Evolutionary conservation across 1,140 invertebrate genomes (phyloP).

Genomic region (Aleiodes sp.): DNA sequence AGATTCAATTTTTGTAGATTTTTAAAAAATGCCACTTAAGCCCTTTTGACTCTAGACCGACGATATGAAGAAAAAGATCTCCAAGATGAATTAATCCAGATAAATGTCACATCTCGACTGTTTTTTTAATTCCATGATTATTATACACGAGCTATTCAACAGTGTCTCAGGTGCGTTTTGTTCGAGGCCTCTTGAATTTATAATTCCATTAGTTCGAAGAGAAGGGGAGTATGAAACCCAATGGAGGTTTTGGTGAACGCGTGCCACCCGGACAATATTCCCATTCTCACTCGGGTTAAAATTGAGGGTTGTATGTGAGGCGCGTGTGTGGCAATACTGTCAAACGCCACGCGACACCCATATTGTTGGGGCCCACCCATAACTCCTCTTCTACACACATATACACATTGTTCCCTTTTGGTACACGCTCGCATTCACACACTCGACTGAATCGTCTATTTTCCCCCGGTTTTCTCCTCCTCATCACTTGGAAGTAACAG

Average conservation of each 20-base stretch:
- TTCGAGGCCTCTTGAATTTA: constrained; percentile 54
- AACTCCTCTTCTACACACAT: constrained; percentile 36
- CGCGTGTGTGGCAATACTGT: constrained; percentile 28
- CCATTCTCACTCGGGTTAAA: constrained; percentile 43
- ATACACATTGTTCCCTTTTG: constrained; percentile 42
- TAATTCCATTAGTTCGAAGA: constrained; percentile 56
- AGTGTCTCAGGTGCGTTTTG: constrained; percentile 55
- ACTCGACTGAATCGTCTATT: background rate
- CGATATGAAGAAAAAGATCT: no score
- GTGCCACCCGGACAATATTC: constrained; percentile 46
- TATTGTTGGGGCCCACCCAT: background rate
- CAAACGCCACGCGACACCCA: constrained; percentile 43
- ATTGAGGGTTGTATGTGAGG: constrained; percentile 16
- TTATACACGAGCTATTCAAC: background rate
- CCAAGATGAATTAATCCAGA: no score
- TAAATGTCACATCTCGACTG: no score
- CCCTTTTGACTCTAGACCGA: no score
- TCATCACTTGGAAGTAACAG: background rate
- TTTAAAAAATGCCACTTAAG: no score
- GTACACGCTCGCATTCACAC: constrained; percentile 24
- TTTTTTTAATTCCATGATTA: background rate
- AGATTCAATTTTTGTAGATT: no score
- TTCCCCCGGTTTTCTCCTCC: background rate
- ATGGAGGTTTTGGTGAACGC: background rate
- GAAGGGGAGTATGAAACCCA: background rate